Base-by-base conservation (phyloP, 2,888 invertebrate species). In the Pseudococcus longispinus region DNA sequence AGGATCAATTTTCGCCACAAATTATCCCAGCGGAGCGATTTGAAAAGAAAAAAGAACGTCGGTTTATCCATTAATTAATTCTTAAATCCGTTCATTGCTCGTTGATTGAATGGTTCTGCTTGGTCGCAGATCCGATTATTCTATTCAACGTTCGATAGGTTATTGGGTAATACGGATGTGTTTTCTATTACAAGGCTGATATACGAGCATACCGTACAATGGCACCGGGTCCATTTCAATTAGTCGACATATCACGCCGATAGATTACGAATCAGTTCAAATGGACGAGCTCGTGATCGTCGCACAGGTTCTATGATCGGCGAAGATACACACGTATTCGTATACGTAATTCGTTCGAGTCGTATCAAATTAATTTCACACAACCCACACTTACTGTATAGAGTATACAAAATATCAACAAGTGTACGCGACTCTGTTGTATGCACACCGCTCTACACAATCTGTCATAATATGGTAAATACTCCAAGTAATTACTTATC, bases 91-190 rank as follows among this genome's bases (percentile, higher is more conserved):
- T 60, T 60, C 23, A 13, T 23, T 23, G 60, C 60, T 60, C 23
- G 60, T 60, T 23, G 60, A 60, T 60, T 23, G 60, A 60, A 60
- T 1, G 20, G 20, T 60, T 60, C 23, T 60, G 60, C 23, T 60
- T 37, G 37, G 37, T 60, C 60, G 60, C 60, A 60, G 60, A 60
- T 60, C 60, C 60, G 60, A 60, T 60, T 60, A 60, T 60, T 60
- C 13, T 23, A 60, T 60, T 60, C 60, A 23, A 3, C 23, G 23
- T 60, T 60, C 60, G 60, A 60, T 60, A 23, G 60, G 60, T 60
- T 60, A 60, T 60, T 60, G 3, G 60, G 60, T 60, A 60, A 60
- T 60, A 20, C 60, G 60, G 60, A 60, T 23, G 60, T 51, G 5
- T 51, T 51, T 51, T 51, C 51, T 51, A 51, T 60, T 60, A 23